A percentile compares a stretch with the other conserved stretches of the same genome.
Evolutionary conservation across 2,888 invertebrate species (phyloP).

Genomic region (Heliconius aoede): DNA sequence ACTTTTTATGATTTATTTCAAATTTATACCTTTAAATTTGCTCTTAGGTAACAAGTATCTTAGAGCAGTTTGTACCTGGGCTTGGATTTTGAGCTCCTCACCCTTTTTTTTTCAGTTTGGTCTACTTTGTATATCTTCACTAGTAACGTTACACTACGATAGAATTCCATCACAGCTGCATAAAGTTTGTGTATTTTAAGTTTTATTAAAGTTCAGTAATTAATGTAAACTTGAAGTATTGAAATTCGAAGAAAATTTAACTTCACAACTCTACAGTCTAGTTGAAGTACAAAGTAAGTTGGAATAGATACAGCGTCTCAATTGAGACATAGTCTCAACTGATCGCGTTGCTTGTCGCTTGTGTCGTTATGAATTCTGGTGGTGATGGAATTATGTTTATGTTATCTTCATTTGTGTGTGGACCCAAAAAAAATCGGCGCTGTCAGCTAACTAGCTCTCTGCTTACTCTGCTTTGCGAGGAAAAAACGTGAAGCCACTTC

Average conservation of each 20-base stretch:
- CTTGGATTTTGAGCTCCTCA: too few species aligned
- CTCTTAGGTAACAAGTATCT: too few species aligned
- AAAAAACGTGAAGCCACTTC: neutral
- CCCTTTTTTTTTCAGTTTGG: neutral
- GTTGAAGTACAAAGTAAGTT: neutral
- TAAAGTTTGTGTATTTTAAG: neutral
- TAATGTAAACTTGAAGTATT: slow-evolving; percentile 2
- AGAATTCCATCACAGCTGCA: neutral
- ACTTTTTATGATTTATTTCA: too few species aligned
- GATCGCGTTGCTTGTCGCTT: neutral
- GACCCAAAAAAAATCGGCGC: too few species aligned
- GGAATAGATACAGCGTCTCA: neutral
- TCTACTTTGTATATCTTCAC: neutral
- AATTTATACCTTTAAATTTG: too few species aligned
- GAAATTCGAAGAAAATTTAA: slow-evolving; percentile 8
- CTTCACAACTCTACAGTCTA: neutral
- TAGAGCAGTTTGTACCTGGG: too few species aligned
- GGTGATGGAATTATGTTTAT: too few species aligned
- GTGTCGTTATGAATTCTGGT: too few species aligned
- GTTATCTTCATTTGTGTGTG: too few species aligned
- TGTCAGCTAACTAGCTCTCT: too few species aligned
- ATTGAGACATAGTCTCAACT: neutral
- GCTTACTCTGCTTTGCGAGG: neutral
- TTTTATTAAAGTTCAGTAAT: neutral
- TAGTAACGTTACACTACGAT: neutral